Evolutionary conservation across 2,797 vertebrate genomes (phyloP), one percentile per base, ranked within the genome.

Genomic region (Poecile montanus): DNA sequence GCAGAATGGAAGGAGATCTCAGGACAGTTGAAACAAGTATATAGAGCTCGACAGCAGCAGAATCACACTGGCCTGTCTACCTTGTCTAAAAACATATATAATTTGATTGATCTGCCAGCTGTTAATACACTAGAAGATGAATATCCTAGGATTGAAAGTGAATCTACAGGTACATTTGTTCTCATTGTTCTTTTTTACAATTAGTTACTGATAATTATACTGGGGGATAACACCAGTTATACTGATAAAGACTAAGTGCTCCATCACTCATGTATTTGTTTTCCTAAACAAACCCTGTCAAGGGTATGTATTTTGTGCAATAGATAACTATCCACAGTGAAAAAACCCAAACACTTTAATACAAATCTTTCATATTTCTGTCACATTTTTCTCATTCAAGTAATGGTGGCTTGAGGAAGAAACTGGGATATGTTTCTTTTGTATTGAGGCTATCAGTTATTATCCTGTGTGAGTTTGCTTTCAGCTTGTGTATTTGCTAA

Each of bases 1-100:
- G 98, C 98, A 13, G 99, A 99, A 95, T 99, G 99, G 99, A 99
- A 99, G 89, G 99, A 99, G 96, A 99, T 99, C 95, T 99, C 99
- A 7, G 98, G 98, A 56, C 99, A 99, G 93, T 94, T 99, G 54
- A 99, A 99, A 97, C 99, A 99, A 98, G 99, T 99, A 23, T 98
- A 98, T 50, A 97, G 98, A 96, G 98, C 98, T 57, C 98, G 97
- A 62, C 98, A 98, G 65, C 98, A 98, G 61, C 97, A 98, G 80
- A 98, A 96, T 71, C 84, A 97, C 57, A 71, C 89, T n/a, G 97
- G 98, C 29, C 96, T 98, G 54, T 98, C 98, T 54, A 96, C 97
- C 10, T 85, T 98, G 71, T 98, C 98, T 81, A 98, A 98, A 96
- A 98, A 98, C 92, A 97, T 98, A 57, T 98, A 98, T 72, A 96